Evolutionary conservation across 2,888 invertebrate genomes (phyloP).

Genomic region (Cheiracanthium punctorium): DNA sequence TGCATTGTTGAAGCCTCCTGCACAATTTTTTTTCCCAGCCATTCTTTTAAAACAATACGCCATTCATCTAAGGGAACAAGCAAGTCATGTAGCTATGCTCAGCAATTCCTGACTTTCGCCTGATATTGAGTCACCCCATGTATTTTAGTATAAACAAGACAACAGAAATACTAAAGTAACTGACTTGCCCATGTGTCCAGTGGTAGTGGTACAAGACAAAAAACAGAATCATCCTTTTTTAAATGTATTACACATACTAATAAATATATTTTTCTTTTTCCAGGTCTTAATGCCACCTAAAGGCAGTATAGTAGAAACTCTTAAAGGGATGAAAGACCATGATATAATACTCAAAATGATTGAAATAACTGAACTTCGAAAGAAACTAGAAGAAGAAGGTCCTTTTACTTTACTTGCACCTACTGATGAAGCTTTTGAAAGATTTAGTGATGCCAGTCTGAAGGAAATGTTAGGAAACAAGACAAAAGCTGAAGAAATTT

Average conservation of each 20-base stretch:
- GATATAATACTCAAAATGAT: conserved; percentile 77
- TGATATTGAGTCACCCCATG: too few relatives aligned
- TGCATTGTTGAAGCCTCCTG: too few relatives aligned
- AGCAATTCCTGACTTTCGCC: too few relatives aligned
- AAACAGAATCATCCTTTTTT: neutral
- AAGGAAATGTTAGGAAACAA: conserved; percentile 78
- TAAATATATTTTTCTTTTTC: neutral
- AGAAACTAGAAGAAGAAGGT: conserved; percentile 75
- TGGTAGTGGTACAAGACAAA: neutral
- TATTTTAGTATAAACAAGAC: too few relatives aligned
- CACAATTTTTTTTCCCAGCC: too few relatives aligned
- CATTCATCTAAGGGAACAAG: too few relatives aligned
- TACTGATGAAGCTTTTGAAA: conserved; percentile 79
- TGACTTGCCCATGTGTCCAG: neutral
- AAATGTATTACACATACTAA: too few relatives aligned
- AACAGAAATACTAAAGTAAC: too few relatives aligned
- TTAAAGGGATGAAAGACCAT: conserved; percentile 77
- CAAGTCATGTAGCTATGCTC: too few relatives aligned
- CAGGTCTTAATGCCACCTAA: conserved; percentile 77
- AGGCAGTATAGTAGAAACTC: conserved; percentile 78
- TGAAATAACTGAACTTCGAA: conserved; percentile 74
- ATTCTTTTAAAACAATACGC: too few relatives aligned
- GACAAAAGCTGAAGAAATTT: conserved; percentile 77
- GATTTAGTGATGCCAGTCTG: conserved; percentile 77
- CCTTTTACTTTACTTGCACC: conserved; percentile 81